Evolutionary conservation across 2,888 invertebrate species (phyloP).

Genomic region (Chalcosyrphus nemorum): DNA sequence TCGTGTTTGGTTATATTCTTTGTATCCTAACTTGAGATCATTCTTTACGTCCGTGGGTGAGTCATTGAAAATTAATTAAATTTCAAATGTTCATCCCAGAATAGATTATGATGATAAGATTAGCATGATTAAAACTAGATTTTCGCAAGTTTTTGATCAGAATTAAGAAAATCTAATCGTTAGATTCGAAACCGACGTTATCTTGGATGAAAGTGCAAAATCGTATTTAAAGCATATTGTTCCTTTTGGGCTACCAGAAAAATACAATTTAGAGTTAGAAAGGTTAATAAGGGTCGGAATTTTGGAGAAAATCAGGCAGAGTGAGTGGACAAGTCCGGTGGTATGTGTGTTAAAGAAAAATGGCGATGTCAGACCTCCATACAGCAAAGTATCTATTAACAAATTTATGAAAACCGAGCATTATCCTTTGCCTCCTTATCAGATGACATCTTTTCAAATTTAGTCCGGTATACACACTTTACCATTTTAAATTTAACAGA

Average conservation of each 20-base stretch:
- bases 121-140: no score
- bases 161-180: slow-evolving; percentile 32
- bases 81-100: no score
- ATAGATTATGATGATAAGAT: no score
- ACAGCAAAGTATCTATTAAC: slow-evolving; percentile 26
- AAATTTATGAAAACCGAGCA: slow-evolving; percentile 23
- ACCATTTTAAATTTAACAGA: no score
- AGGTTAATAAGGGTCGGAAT: slow-evolving; percentile 3
- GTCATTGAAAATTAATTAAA: no score
- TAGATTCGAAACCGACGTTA: slow-evolving; percentile 17
- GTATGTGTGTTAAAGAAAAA: slow-evolving; percentile 16
- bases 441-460: slow-evolving; percentile 33
- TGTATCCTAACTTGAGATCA: no score
- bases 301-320: slow-evolving; percentile 26
- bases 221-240: slow-evolving; percentile 26
- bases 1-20: no score
- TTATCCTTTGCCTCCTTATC: slow-evolving; percentile 19
- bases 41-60: no score
- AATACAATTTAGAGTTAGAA: slow-evolving; percentile 5
- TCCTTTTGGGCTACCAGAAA: not conserved
- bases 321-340: slow-evolving; percentile 6
- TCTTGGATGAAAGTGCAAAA: slow-evolving; percentile 19
- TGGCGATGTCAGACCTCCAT: slow-evolving; percentile 15
- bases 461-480: no score
- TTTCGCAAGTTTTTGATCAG: slow-evolving; percentile 30